Evolutionary conservation across 1,140 invertebrate genomes (phyloP).

Genomic region (Acromyrmex charruanus): DNA sequence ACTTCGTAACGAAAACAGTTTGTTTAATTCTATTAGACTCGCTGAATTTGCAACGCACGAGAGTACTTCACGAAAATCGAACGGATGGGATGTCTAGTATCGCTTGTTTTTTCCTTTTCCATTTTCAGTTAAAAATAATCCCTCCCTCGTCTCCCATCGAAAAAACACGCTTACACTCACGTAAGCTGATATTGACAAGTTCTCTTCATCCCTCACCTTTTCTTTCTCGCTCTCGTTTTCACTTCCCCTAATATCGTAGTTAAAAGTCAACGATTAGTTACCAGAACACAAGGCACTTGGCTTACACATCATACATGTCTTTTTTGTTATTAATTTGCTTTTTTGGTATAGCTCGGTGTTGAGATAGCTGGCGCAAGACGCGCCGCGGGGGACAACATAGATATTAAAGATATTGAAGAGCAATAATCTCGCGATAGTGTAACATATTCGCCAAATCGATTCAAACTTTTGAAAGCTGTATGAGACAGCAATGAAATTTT

Average conservation of each 20-base stretch:
- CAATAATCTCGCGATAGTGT: slow-evolving; percentile 20
- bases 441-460: slow-evolving; percentile 28
- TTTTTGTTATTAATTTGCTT: slow-evolving; percentile 76
- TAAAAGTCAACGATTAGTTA: slow-evolving; percentile 86
- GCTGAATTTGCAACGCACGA: slow-evolving; percentile 58
- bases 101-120: background rate
- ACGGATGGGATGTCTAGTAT: slow-evolving; percentile 1
- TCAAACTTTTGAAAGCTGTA: slow-evolving; percentile 13
- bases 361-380: slow-evolving; percentile 77
- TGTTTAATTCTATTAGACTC: slow-evolving; percentile 22
- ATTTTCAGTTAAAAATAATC: slow-evolving; percentile 27
- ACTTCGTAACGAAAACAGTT: background rate
- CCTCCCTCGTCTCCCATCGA: slow-evolving; percentile 30
- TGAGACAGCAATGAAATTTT: slow-evolving; percentile 25
- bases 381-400: slow-evolving; percentile 59
- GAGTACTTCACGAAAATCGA: background rate
- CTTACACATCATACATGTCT: slow-evolving; percentile 84
- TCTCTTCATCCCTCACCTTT: slow-evolving; percentile 53
- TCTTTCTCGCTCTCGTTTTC: slow-evolving; percentile 62
- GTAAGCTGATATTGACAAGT: slow-evolving; percentile 57
- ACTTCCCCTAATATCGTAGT: slow-evolving; percentile 82
- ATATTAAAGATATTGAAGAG: slow-evolving; percentile 22
- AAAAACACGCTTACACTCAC: slow-evolving; percentile 39
- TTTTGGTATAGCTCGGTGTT: slow-evolving; percentile 81
- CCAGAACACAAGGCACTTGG: slow-evolving; percentile 86